Evolutionary conservation across 2,888 invertebrate species (phyloP), one percentile per base, ranked within the genome.

Genomic region (Plagiodera versicolora): DNA sequence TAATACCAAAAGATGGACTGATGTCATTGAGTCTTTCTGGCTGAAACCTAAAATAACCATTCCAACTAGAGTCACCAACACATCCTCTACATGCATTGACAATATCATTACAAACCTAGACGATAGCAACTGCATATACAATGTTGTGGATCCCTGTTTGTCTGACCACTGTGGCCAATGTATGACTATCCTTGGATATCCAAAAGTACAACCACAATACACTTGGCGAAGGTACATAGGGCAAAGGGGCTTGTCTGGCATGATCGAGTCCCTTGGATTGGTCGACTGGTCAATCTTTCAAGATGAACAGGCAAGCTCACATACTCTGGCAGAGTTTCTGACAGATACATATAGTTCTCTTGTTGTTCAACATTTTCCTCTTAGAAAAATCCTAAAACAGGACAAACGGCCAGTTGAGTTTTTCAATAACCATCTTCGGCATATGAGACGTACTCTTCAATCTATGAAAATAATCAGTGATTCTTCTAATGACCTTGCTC

Each of bases 1-100:
- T 14, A 14, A 14, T 17, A 46, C 46, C 46, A 46, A 46, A 46
- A 46, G 16, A 8, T 46, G 46, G 46, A 1, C 16, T 8, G 46
- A 46, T 46, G 18, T 46, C n/a, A 46, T 46, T 46, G 46, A 46
- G 18, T 46, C 46, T 17, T 46, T 17, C 46, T 14, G 46, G 18
- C 46, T 46, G 46, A 46, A 46, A 46, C 46, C 46, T 16, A 46
- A 46, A 46, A 46, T 46, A 46, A 17, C 46, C 46, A 46, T 46
- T 46, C 46, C 46, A 46, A 46, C 46, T 9, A 46, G 46, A 46
- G 46, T 46, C 19, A 17, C 46, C 46, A 46, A 16, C 46, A 46
- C 18, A 14, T 46, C 46, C 18, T 46, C 46, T 18, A 46, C 16
- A 46, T 46, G 46, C 46, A 46, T 46, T 46, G 46, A 46, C 18